Base-by-base conservation (phyloP, 2,797 vertebrate species). In the Phoeniculus purpureus region DNA sequence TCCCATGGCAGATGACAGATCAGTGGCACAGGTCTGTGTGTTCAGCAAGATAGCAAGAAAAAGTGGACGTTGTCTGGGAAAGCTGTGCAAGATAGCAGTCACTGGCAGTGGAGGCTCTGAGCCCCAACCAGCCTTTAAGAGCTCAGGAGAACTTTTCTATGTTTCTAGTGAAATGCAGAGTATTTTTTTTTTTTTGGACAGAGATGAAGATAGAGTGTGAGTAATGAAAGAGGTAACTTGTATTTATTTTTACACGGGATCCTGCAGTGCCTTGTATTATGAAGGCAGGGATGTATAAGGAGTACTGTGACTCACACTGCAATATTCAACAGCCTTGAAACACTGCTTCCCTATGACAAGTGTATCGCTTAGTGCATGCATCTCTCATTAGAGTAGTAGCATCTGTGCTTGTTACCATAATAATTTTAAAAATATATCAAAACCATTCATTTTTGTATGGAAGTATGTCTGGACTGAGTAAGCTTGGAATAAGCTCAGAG, bases 231-330 rank as follows among this genome's bases (percentile, higher is more conserved):
- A 89, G 32, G 20, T 67, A 76, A 71, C 17, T 79, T 34, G 15
- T 61, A 29, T 93, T 87, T 90, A 56, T 93, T 92, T 87, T 93
- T 86, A 77, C 48, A 27, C 34, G 61, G 51, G 40, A 89, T 84
- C 61, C 52, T 70, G 55, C 1, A 3, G 62, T 55, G 71, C 48
- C 0, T 0, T 32, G 48, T 2, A 2, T 45, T 73, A 54, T 17
- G 66, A 40, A 92, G 58, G 80, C 34, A 80, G 50, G n/a, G 82
- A 60, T 79, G 48, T 31, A 45, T 66, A 61, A 90, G 65, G 37
- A 37, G 68, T 65, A 17, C 72, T 59, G 37, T 72, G 74, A 87
- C 60, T 78, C 0, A 0, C 7, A 6, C 52, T 62, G 15, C 15
- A 19, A 7, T 75, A 59, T 54, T 59, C 3, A 1, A 6, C 26